Percentiles rank a stretch among this genome's conserved stretches.
phyloP scores from a whole-genome alignment of 2,797 vertebrate species.

The Sebastes steindachneri region DNA sequence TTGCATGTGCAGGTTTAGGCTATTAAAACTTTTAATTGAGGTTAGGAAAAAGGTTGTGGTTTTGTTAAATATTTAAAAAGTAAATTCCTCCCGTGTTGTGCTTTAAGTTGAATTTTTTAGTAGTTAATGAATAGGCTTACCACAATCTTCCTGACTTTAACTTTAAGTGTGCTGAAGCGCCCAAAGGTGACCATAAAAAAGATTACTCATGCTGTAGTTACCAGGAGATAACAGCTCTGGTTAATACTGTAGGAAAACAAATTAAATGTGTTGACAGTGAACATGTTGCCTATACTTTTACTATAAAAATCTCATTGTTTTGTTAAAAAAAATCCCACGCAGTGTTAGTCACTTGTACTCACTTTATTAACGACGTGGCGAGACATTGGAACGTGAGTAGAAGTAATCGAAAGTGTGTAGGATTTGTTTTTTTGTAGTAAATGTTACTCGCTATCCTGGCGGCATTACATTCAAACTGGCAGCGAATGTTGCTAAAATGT shows the following conservation, averaged over 20 bases:
- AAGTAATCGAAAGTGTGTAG: not conserved
- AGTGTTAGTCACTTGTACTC: not conserved
- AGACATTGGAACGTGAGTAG: not conserved
- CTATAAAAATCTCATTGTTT: not conserved
- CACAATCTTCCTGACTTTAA: not conserved
- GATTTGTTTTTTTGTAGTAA: not conserved
- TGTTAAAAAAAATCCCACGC: not conserved
- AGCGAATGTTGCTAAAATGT: not conserved
- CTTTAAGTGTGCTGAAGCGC: not conserved
- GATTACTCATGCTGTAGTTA: not conserved
- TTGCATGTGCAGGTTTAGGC: not conserved
- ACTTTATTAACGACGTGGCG: not conserved
- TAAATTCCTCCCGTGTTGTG: not conserved
- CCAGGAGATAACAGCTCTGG: not conserved
- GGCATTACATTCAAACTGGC: not conserved
- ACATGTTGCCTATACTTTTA: not conserved
- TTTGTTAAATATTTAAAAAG: not conserved
- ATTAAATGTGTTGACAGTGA: not conserved
- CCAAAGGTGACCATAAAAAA: not conserved
- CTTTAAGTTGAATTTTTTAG: not conserved
- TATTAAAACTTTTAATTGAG: not conserved
- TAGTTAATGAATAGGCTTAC: not conserved
- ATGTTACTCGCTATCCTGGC: not conserved
- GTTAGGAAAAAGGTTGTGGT: slow-evolving; percentile 2
- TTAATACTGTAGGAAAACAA: not conserved